phyloP scores from a whole-genome alignment of 2,797 vertebrate species.

The Tiaroga cobitis region DNA sequence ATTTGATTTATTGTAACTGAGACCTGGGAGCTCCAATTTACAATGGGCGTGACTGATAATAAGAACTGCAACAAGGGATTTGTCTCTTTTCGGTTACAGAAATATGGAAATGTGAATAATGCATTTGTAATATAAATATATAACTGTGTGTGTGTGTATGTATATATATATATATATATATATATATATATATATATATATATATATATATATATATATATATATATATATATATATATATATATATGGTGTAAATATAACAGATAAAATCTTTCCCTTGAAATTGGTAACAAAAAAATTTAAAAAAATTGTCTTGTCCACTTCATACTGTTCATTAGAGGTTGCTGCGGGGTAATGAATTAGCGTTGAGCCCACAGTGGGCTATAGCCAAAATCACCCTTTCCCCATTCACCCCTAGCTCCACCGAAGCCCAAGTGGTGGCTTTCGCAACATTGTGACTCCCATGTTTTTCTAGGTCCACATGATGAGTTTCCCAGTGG shows the following conservation, averaged over 20 bases:
- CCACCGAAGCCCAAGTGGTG: slow-evolving; percentile 75
- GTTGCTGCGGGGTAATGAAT: neutral
- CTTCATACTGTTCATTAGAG: neutral
- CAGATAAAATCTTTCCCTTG: neutral
- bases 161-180: too few relatives aligned
- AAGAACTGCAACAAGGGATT: neutral
- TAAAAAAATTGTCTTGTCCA: neutral
- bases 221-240: too few relatives aligned
- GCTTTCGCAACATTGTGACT: slow-evolving; percentile 50
- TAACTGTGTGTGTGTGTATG: too few relatives aligned
- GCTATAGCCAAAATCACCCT: slow-evolving; percentile 69
- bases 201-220: neutral
- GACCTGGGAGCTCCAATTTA: slow-evolving; percentile 18
- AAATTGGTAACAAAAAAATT: too few relatives aligned
- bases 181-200: neutral
- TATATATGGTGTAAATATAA: neutral
- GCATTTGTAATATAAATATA: neutral
- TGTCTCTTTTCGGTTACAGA: neutral
- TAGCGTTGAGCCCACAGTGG: slow-evolving; percentile 46
- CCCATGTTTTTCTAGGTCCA: slow-evolving; percentile 60
- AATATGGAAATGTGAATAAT: neutral
- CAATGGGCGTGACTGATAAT: slow-evolving; percentile 24
- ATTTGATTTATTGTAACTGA: slow-evolving; percentile 2
- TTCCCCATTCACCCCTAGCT: slow-evolving; percentile 80
- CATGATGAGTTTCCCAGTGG: slow-evolving; percentile 62